These are phyloP conservation scores for Ranitomeya variabilis DNA, from an alignment of 2,113 vertebrate genomes.

Conservation along the genomic window DNA sequence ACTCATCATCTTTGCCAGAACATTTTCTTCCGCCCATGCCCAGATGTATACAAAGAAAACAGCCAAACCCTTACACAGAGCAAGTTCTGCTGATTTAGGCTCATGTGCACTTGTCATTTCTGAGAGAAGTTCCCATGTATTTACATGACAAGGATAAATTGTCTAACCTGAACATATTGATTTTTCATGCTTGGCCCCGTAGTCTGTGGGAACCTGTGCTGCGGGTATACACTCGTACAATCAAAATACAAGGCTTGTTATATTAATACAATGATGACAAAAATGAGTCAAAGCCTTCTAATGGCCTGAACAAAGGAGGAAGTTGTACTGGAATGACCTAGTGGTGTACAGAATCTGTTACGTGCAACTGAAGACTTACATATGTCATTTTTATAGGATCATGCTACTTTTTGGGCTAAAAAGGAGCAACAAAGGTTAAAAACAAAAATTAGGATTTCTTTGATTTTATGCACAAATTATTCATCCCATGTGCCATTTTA, in stretches of 20 bases:
- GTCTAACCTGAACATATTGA: slow-evolving; percentile 38
- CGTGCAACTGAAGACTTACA: no score
- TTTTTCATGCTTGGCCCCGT: slow-evolving; percentile 42
- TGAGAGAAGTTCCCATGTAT: slow-evolving; percentile 41
- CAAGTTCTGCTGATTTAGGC: slow-evolving; percentile 39
- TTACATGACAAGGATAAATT: slow-evolving; percentile 34
- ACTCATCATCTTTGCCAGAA: slow-evolving; percentile 33
- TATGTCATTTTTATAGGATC: no score
- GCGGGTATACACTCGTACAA: background rate
- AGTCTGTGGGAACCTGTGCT: slow-evolving; percentile 43
- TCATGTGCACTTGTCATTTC: slow-evolving; percentile 26
- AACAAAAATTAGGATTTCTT: no score
- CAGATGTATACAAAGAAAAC: slow-evolving; percentile 44
- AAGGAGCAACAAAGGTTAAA: no score
- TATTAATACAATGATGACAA: background rate
- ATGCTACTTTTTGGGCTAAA: no score
- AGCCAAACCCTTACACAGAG: slow-evolving; percentile 20
- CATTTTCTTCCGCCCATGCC: slow-evolving; percentile 34
- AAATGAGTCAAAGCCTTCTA: background rate
- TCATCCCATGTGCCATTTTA: no score
- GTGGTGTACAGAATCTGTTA: no score
- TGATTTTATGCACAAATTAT: no score
- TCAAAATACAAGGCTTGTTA: slow-evolving; percentile 6
- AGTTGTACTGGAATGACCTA: background rate
- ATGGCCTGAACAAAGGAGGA: background rate